Evolutionary conservation across 64 coral and sea anemone species (phyloP), one percentile per base, ranked within the genome.

Genomic region (Trachythela sp.): DNA sequence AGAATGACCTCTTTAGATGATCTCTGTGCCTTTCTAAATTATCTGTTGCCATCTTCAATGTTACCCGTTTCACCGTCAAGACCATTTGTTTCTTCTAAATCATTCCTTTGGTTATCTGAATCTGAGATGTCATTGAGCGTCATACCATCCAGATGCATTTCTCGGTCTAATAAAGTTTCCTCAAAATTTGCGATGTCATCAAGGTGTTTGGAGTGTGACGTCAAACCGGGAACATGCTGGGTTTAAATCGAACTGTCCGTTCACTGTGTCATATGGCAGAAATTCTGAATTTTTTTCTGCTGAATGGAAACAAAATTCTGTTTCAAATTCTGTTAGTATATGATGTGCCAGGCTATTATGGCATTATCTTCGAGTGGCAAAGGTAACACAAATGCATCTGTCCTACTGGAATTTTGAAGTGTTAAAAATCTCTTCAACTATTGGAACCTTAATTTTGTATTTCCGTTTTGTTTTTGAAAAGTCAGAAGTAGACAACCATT

Each of bases 31-130:
- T 36, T 10, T 86, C 48, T 0, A 80, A 35, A 37, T 80, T 80
- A 15, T 80, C 75, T 80, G 75, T 80, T 80, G 75, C 75, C 75
- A 80, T 80, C n/a, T n/a, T n/a, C n/a, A n/a, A n/a, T n/a, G n/a
- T n/a, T n/a, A n/a, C n/a, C n/a, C n/a, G n/a, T n/a, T n/a, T n/a
- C n/a, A n/a, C n/a, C n/a, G n/a, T n/a, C n/a, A n/a, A n/a, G n/a
- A 20, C 31, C 15, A 35, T 80, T 80, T 34, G 35, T 80, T 35
- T 9, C 13, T 80, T 80, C 75, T 8, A 80, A 10, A 29, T 29
- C 31, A 6, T 80, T n/a, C 20, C 20, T 29, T 29, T 80, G 27
- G 13, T 30, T 80, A 0, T 80, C 35, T 80, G 75, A 80, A 29
- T n/a, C n/a, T n/a, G n/a, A n/a, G n/a, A n/a, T n/a, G n/a, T n/a